Percentiles rank a stretch among this genome's conserved stretches.
Evolutionary conservation across 1,140 invertebrate genomes (phyloP).

Genomic region (Diabrotica undecimpunctata): DNA sequence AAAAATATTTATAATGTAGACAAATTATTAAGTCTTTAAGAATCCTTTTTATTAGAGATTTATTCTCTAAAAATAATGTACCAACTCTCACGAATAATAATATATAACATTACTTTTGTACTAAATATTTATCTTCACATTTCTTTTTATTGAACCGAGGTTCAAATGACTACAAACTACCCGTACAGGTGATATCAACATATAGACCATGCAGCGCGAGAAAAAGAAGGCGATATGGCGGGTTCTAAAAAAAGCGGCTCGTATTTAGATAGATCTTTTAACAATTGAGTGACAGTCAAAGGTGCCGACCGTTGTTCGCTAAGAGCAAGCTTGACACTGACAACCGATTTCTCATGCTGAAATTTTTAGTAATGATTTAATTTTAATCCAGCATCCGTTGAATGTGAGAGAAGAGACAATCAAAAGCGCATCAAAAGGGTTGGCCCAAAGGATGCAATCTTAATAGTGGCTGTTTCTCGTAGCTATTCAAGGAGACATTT

Average conservation of each 20-base stretch:
- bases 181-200: no score
- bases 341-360: conserved; percentile 32
- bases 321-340: conserved; percentile 36
- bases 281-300: conserved; percentile 43
- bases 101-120: no score
- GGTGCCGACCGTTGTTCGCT: conserved; percentile 39
- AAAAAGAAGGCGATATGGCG: background rate
- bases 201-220: background rate
- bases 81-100: no score
- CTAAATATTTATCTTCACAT: no score
- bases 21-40: no score
- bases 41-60: no score
- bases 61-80: no score
- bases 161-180: no score
- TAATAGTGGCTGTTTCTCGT: no score
- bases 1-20: no score
- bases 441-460: background rate
- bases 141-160: no score
- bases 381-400: conserved; percentile 33
- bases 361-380: conserved; percentile 37
- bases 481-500: no score
- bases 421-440: background rate
- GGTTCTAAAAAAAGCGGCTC: conserved; percentile 22
- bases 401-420: conserved; percentile 22
- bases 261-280: conserved; percentile 43